Conservation (phyloP, 2,113 vertebrate genomes). For the Manacus vitellinus region DNA sequence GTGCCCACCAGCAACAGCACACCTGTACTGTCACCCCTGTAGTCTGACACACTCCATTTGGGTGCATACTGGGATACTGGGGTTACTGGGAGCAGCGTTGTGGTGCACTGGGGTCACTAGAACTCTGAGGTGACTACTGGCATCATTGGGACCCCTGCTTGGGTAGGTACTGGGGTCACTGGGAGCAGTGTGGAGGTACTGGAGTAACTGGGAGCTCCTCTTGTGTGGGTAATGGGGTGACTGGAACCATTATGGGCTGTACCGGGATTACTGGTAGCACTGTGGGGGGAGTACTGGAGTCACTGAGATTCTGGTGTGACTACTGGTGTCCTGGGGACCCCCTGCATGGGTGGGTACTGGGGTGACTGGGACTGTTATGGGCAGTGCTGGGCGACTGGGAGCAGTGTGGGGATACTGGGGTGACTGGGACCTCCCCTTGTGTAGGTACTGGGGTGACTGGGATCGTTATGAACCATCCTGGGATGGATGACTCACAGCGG, state of each 20-base stretch:
- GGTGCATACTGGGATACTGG: no score
- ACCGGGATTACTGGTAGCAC: not conserved
- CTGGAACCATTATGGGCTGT: no score
- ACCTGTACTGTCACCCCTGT: not conserved
- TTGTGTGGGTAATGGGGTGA: not conserved
- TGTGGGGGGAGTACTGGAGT: no score
- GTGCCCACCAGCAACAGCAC: not conserved
- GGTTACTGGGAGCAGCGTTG: not conserved
- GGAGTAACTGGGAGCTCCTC: not conserved
- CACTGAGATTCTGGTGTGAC: not conserved
- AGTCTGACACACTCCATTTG: not conserved
- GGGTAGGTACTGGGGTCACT: not conserved
- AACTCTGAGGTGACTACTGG: not conserved
- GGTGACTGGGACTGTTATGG: not conserved
- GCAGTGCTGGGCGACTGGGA: not conserved
- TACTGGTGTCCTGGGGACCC: not conserved
- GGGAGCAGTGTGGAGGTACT: not conserved
- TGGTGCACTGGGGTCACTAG: not conserved
- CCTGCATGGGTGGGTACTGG: not conserved
- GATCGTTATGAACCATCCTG: not conserved
- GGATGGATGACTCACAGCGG: not conserved
- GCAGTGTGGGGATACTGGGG: not conserved
- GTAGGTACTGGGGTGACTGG: not conserved
- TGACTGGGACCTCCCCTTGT: not conserved
- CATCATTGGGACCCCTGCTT: not conserved